Evolutionary conservation across 2,113 vertebrate genomes (phyloP).

Genomic region (Tetrao urogallus): DNA sequence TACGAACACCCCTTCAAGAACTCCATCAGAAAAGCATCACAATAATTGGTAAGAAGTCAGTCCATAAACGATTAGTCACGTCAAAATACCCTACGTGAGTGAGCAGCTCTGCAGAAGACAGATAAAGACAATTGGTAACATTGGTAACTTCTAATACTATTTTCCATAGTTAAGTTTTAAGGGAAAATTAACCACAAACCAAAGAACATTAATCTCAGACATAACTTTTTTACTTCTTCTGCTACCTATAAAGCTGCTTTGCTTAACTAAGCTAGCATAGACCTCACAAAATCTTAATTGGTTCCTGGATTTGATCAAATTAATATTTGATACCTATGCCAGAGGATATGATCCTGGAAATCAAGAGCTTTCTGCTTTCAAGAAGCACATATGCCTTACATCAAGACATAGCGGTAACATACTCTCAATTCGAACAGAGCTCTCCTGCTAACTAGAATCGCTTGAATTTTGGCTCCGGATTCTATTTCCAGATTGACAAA

Average conservation of each 20-base stretch:
- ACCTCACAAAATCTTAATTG: not conserved
- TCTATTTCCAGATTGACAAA: not conserved
- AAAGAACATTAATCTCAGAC: not conserved
- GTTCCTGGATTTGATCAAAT: not conserved
- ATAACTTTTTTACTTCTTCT: not conserved
- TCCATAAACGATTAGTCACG: not conserved
- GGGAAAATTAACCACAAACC: not conserved
- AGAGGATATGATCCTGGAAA: not conserved
- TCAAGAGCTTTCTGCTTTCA: not conserved
- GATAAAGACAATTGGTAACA: not conserved
- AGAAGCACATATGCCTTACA: not conserved
- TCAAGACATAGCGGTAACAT: rapidly evolving
- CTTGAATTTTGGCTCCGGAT: not conserved
- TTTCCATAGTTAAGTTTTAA: not conserved
- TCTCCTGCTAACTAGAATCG: not conserved
- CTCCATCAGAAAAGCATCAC: not conserved
- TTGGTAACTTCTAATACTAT: not conserved
- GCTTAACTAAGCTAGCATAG: not conserved
- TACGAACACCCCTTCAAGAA: not conserved
- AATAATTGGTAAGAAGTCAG: not conserved
- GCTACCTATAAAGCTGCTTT: not conserved
- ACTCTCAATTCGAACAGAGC: not conserved
- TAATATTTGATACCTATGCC: not conserved
- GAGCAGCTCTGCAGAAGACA: not conserved
- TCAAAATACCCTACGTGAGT: rapidly evolving